A percentile compares a stretch with the other conserved stretches of the same genome.
Evolutionary conservation across 2,888 invertebrate species (phyloP).

Genomic region (Synanthedon andrenaeformis): DNA sequence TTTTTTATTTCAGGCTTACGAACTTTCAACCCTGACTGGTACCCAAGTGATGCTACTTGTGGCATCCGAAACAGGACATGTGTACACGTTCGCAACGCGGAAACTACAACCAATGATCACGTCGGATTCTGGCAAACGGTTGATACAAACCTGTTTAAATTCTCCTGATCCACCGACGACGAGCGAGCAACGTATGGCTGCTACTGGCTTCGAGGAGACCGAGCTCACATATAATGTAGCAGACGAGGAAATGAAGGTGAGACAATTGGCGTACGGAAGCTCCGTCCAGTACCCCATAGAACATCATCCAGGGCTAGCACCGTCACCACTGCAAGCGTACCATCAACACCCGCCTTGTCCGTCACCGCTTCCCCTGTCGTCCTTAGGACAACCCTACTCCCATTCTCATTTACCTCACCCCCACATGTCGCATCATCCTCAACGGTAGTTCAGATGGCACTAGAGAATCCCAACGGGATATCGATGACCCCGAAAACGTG

Average conservation of each 20-base stretch:
- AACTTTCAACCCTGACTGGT: constrained; percentile 97
- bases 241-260: constrained; percentile 97
- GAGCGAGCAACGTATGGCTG: constrained; percentile 96
- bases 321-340: constrained; percentile 76
- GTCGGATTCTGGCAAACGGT: constrained; percentile 94
- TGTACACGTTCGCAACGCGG: constrained; percentile 99
- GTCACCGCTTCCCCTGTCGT: constrained; percentile 77
- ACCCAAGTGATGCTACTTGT: constrained; percentile 99
- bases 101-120: constrained; percentile 99
- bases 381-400: constrained; percentile 62
- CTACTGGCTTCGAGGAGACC: constrained; percentile 98
- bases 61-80: constrained; percentile 98
- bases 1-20: constrained; percentile 87
- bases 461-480: constrained; percentile 8
- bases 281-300: constrained; percentile 80
- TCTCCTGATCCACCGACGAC: constrained; percentile 91
- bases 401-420: constrained; percentile 73
- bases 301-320: constrained; percentile 74
- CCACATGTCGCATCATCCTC: constrained; percentile 83
- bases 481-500: constrained; percentile 13
- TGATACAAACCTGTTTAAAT: constrained; percentile 98
- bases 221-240: constrained; percentile 97
- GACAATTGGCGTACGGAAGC: constrained; percentile 90
- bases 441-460: constrained; percentile 75
- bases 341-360: constrained; percentile 81